Evolutionary conservation across 2,888 invertebrate genomes (phyloP), one percentile per base, ranked within the genome.

Genomic region (Stegophylla sp.): DNA sequence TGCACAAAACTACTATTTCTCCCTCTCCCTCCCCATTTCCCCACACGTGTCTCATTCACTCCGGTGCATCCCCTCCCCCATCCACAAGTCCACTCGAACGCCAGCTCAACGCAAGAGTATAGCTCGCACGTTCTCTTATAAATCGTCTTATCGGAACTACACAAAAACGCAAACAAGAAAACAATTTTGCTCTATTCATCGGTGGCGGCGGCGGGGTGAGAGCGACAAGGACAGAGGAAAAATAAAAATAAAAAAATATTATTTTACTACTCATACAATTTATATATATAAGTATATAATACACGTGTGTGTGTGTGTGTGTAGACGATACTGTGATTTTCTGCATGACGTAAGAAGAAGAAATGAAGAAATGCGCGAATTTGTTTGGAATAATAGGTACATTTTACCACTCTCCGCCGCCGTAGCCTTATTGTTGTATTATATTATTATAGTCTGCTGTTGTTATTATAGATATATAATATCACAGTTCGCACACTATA

Each of bases 91-190:
- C 34, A n/a, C n/a, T 75, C 64, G 20, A 28, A 69, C 51, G 26
- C 26, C n/a, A 48, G 61, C 34, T 75, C 75, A 64, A 41, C 75
- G 53, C n/a, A n/a, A n/a, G n/a, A n/a, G n/a, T n/a, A 59, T 20
- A 23, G 48, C 15, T 26, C 10, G n/a, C 13, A 20, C 48, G 34
- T 61, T 48, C 59, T 48, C 59, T 23, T 71, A 79, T 79, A 79
- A 79, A 79, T 79, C 79, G 79, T 79, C 79, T 79, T 79, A 79
- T 79, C 79, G 69, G 69, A n/a, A 61, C 69, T 34, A 45, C 48
- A 69, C 48, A 69, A 61, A 77, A 69, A 79, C 69, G 69, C 48
- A 61, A n/a, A 71, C 59, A 61, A 59, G 69, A 79, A 79, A 79
- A 79, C 79, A 71, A 79, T 79, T 79, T 79, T n/a, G 59, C 69